Percentiles rank a stretch among this genome's conserved stretches.
phyloP scores from a whole-genome alignment of 1,140 invertebrate genomes.

The Ganaspis sp. region DNA sequence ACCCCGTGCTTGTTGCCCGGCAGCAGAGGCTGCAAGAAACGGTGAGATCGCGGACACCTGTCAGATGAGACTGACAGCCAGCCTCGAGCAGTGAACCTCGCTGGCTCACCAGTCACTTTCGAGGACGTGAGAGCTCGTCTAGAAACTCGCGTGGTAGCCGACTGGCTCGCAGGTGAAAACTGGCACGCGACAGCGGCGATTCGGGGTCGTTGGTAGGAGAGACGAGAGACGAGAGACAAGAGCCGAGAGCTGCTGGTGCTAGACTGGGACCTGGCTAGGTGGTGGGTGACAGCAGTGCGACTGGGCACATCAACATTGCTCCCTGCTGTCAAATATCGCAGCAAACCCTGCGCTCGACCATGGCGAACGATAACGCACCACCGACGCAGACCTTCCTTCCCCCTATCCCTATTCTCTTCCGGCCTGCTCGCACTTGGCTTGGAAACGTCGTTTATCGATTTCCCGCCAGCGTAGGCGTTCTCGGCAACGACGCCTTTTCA shows the following conservation, averaged over 20 bases:
- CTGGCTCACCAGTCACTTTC: background rate
- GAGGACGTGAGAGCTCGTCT: background rate
- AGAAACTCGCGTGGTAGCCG: slow-evolving; percentile 29
- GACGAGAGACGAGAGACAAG: background rate
- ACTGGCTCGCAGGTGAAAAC: slow-evolving; percentile 26
- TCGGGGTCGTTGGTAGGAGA: background rate
- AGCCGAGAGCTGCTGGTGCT: background rate
- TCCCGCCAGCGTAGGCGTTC: slow-evolving; percentile 50
- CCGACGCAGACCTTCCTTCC: slow-evolving; percentile 29
- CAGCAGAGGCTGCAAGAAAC: background rate
- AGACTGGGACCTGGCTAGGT: slow-evolving; percentile 18
- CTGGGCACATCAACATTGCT: background rate
- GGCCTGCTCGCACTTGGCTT: slow-evolving; percentile 30
- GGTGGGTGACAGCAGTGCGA: slow-evolving; percentile 35
- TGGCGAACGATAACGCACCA: slow-evolving; percentile 24
- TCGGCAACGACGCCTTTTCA: slow-evolving; percentile 45
- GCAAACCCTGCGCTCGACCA: background rate
- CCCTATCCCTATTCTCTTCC: slow-evolving; percentile 31
- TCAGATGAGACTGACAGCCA: slow-evolving; percentile 18
- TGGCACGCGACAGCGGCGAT: slow-evolving; percentile 32
- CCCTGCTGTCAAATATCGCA: background rate
- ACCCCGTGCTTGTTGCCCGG: background rate
- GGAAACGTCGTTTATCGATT: slow-evolving; percentile 54
- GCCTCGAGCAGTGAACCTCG: background rate
- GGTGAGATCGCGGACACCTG: slow-evolving; percentile 10